Evolutionary conservation across 2,797 vertebrate species (phyloP).

Genomic region (Helicolenus hilgendorfi): DNA sequence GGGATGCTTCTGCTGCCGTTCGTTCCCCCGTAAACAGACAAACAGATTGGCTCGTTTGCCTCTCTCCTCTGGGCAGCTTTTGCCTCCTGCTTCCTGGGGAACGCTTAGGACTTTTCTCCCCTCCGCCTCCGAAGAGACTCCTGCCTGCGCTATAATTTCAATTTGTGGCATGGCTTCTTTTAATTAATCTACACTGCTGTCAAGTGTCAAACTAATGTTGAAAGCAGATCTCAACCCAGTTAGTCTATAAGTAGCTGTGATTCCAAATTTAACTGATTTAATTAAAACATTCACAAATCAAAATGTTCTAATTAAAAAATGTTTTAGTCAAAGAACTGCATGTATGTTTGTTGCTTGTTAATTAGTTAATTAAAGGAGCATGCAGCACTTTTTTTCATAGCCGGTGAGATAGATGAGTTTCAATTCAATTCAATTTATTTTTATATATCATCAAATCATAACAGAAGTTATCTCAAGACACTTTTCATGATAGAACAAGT

Average conservation of each 20-base stretch:
- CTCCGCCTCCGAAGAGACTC: constrained; percentile 42
- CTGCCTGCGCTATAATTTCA: constrained; percentile 40
- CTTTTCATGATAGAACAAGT: too few relatives aligned
- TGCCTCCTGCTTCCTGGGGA: constrained; percentile 88
- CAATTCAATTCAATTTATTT: too few relatives aligned
- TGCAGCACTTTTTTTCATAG: not conserved
- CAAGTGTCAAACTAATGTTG: constrained; percentile 35
- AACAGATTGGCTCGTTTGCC: constrained; percentile 95
- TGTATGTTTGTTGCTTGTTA: not conserved
- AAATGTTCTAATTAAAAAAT: not conserved
- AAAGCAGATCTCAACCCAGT: constrained; percentile 16
- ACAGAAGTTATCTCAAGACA: too few relatives aligned
- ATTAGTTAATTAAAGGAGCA: not conserved
- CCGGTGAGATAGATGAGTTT: not conserved
- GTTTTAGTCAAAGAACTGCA: not conserved
- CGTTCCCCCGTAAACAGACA: constrained; percentile 96
- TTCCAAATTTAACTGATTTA: not conserved
- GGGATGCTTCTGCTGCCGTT: constrained; percentile 94
- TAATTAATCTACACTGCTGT: constrained; percentile 59
- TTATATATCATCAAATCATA: too few relatives aligned
- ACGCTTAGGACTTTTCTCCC: constrained; percentile 70
- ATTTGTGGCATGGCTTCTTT: constrained; percentile 49
- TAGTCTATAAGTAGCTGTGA: not conserved
- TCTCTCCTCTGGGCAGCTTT: constrained; percentile 95
- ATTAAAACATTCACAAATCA: constrained; percentile 1